These are phyloP conservation scores for Frieseomelitta varia DNA, from an alignment of 1,140 invertebrate genomes.

Conservation along the genomic window DNA sequence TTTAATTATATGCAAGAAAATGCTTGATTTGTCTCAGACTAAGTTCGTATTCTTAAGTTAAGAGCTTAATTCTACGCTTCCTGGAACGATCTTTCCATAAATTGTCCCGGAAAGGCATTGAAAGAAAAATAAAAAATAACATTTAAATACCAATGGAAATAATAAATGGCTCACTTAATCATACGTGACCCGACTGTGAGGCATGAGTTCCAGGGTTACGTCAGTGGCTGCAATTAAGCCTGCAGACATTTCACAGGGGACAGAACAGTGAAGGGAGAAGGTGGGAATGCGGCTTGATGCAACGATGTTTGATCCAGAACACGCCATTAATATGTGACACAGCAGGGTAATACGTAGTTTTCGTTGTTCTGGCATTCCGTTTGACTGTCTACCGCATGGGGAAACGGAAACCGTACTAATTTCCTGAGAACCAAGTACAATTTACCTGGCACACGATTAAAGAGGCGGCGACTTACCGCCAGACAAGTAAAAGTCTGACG, in stretches of 20 bases:
- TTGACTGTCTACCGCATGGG: neutral
- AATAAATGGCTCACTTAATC: neutral
- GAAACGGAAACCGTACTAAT: neutral
- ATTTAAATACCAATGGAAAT: neutral
- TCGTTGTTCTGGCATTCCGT: conserved; percentile 15
- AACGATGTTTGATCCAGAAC: conserved; percentile 45
- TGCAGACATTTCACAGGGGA: conserved; percentile 35
- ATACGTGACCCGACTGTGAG: conserved; percentile 28
- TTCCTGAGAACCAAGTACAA: neutral
- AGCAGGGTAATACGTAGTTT: conserved; percentile 42
- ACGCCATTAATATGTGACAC: conserved; percentile 38
- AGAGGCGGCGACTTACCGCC: neutral
- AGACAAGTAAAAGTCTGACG: neutral
- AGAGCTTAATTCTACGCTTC: too few species aligned
- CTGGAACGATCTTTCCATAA: too few species aligned
- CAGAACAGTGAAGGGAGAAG: neutral
- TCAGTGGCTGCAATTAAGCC: conserved; percentile 58
- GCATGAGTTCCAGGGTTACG: conserved; percentile 20
- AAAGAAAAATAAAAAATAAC: neutral
- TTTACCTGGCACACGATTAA: neutral
- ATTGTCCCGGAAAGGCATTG: too few species aligned
- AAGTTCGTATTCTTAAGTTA: too few species aligned
- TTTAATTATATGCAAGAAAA: too few species aligned
- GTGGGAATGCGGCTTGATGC: conserved; percentile 21
- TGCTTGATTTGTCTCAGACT: too few species aligned